Conservation (phyloP, 1,140 invertebrate genomes). For the Potamilus streckersoni region DNA sequence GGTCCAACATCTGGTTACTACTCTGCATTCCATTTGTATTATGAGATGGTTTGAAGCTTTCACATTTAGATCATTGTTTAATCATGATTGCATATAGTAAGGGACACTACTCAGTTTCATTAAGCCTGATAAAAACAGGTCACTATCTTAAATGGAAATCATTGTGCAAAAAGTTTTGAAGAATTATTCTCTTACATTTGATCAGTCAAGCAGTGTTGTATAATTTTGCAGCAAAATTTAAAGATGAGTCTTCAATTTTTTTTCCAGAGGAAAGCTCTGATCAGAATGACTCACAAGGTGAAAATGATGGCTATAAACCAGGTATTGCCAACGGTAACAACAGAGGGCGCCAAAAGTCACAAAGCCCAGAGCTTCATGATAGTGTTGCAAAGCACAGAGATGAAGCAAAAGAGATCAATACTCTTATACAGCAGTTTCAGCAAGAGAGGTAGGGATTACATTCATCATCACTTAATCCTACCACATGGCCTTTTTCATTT, state of each 20-base stretch:
- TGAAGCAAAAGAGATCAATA: neutral
- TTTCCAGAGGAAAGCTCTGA: slow-evolving; percentile 28
- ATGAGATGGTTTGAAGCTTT: too few relatives aligned
- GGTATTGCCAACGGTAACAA: neutral
- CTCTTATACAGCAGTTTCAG: neutral
- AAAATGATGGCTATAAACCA: slow-evolving; percentile 7
- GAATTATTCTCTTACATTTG: neutral
- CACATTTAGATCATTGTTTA: too few relatives aligned
- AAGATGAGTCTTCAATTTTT: neutral
- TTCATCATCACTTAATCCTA: neutral
- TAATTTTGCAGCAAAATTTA: too few relatives aligned
- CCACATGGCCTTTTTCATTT: too few relatives aligned
- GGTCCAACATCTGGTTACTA: too few relatives aligned
- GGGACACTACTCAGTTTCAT: neutral
- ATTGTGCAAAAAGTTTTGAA: neutral
- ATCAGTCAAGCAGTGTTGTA: neutral
- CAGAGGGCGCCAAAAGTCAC: neutral
- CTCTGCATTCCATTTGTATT: too few relatives aligned
- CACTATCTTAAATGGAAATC: neutral
- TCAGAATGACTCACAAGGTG: slow-evolving; percentile 7
- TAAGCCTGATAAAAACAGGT: neutral
- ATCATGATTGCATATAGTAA: too few relatives aligned
- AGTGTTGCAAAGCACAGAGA: neutral
- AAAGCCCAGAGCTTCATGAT: neutral
- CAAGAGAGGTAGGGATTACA: neutral